Conservation (phyloP, 2,113 vertebrate species). For the Callipepla squamata region DNA sequence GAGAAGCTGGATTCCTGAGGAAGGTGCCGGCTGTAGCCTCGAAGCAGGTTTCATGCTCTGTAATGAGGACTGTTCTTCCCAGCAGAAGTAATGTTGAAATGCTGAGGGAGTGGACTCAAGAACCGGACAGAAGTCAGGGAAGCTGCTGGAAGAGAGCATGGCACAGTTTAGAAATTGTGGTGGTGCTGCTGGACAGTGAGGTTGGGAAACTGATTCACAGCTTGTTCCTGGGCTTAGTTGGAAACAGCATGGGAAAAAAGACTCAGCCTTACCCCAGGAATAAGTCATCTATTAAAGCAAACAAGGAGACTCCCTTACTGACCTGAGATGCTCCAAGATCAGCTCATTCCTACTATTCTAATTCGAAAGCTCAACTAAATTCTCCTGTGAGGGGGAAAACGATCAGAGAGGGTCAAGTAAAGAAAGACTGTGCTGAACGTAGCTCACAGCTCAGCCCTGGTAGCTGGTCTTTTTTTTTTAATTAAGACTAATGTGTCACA, state of each 20-base stretch:
- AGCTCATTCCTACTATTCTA: not conserved
- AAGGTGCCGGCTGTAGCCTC: not conserved
- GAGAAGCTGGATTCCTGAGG: not conserved
- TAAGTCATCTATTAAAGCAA: conserved; percentile 2
- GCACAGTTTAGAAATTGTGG: not conserved
- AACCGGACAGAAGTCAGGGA: not conserved
- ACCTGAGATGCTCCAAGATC: not conserved
- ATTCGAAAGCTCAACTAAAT: not conserved
- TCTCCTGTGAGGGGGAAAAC: not conserved
- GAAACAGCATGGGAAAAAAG: rapidly evolving
- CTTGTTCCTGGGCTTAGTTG: not conserved
- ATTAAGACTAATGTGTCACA: not conserved
- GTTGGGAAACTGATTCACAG: not conserved
- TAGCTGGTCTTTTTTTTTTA: conserved; percentile 2
- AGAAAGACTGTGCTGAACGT: not conserved
- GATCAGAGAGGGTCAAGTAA: not conserved
- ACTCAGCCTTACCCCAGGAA: not conserved
- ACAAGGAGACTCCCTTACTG: not conserved
- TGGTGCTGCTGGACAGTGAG: not conserved
- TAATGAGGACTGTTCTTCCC: no score
- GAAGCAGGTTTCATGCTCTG: not conserved
- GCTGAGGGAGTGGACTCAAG: not conserved
- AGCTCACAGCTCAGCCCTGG: not conserved
- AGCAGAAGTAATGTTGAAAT: not conserved
- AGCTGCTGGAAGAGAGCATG: not conserved